These are phyloP conservation scores for Noctua comes DNA, from an alignment of 2,888 invertebrate species.

Conservation along the genomic window DNA sequence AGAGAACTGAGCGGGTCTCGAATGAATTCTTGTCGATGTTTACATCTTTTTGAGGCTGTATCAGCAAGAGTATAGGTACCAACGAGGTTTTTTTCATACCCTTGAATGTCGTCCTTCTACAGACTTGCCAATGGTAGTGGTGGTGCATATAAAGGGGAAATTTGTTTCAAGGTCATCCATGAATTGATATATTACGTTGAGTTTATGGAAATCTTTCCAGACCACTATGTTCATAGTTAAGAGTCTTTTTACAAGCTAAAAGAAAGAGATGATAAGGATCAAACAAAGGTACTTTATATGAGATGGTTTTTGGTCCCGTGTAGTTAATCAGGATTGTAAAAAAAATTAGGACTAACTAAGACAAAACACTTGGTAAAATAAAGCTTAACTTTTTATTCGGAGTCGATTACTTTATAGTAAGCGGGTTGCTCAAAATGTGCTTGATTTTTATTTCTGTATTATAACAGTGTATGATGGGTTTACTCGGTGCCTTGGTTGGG, in stretches of 20 bases:
- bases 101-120: constrained; percentile 82
- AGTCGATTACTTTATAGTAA: constrained; percentile 4
- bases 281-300: neutral
- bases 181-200: constrained; percentile 80
- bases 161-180: constrained; percentile 80
- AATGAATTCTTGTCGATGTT: neutral
- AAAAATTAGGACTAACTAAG: no score
- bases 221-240: constrained; percentile 69
- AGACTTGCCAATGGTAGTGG: constrained; percentile 80
- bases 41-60: neutral
- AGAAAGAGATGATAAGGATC: neutral
- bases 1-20: neutral
- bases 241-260: constrained; percentile 40
- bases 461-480: constrained; percentile 24
- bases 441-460: neutral
- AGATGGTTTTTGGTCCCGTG: neutral
- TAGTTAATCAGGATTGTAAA: neutral
- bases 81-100: no score
- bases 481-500: neutral
- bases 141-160: constrained; percentile 83
- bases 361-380: constrained; percentile 20
- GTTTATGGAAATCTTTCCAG: constrained; percentile 82
- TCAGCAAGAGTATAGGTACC: neutral
- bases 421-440: neutral
- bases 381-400: constrained; percentile 46